Percentiles rank a stretch among this genome's conserved stretches.
Conservation (phyloP, 2,888 invertebrate genomes). For the Tridacna gigas region DNA sequence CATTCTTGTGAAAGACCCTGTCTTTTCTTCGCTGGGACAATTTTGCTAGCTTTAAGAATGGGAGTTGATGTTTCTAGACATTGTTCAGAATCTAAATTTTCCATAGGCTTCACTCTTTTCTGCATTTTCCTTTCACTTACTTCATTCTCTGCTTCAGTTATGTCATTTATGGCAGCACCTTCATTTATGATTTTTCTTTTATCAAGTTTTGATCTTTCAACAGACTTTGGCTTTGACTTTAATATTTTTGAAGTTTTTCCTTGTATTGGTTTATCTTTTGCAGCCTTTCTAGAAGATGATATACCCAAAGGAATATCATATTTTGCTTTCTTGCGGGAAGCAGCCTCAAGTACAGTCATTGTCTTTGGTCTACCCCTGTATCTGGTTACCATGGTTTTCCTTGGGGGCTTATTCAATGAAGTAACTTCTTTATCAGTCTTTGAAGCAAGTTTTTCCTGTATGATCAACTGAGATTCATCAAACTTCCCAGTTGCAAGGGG, state of each 20-base stretch:
- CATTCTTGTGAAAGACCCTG: not conserved
- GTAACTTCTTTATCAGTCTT: not conserved
- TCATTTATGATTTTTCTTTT: not conserved
- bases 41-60: not conserved
- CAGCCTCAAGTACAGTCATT: slow-evolving; percentile 52
- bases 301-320: slow-evolving; percentile 29
- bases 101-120: not conserved
- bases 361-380: slow-evolving; percentile 42
- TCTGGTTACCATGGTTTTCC: slow-evolving; percentile 38
- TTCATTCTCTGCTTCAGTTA: not conserved
- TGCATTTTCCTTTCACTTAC: not conserved
- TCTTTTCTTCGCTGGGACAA: slow-evolving; percentile 13
- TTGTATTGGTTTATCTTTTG: slow-evolving; percentile 9
- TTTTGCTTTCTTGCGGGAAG: slow-evolving; percentile 51
- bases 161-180: not conserved
- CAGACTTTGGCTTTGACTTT: slow-evolving; percentile 8
- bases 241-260: not conserved
- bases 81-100: not conserved
- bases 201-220: no score
- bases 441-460: not conserved
- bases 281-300: no score
- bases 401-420: not conserved
- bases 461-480: slow-evolving; percentile 57
- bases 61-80: not conserved
- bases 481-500: slow-evolving; percentile 55